Evolutionary conservation across 2,888 invertebrate species (phyloP).

Genomic region (Erebia ligea): DNA sequence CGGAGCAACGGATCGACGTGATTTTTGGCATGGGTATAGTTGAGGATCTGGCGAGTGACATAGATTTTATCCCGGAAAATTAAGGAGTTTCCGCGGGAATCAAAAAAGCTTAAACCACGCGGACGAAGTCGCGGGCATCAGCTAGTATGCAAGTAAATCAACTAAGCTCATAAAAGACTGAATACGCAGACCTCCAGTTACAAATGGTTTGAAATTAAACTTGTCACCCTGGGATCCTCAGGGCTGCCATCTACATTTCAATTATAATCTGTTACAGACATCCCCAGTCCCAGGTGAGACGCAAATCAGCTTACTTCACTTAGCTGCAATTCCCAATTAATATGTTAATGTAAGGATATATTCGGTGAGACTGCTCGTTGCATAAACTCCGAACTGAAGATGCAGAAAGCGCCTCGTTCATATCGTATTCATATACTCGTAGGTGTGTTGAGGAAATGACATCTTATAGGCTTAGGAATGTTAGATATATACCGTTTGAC

Average conservation of each 20-base stretch:
- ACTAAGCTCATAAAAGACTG: too few species aligned
- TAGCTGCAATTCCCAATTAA: slow-evolving; percentile 70
- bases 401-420: slow-evolving; percentile 53
- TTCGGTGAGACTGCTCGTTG: slow-evolving; percentile 58
- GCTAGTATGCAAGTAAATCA: too few species aligned
- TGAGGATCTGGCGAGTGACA: too few species aligned
- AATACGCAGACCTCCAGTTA: background rate
- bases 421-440: slow-evolving; percentile 43
- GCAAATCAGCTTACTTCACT: slow-evolving; percentile 64
- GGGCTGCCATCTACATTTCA: slow-evolving; percentile 29
- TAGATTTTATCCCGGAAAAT: too few species aligned
- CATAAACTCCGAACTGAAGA: slow-evolving; percentile 49
- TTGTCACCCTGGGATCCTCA: background rate
- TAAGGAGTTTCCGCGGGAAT: too few species aligned
- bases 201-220: background rate
- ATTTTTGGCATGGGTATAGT: too few species aligned
- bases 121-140: too few species aligned
- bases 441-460: slow-evolving; percentile 3
- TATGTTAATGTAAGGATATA: slow-evolving; percentile 73
- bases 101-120: too few species aligned
- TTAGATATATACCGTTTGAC: background rate
- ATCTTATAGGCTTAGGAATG: background rate
- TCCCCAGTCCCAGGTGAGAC: slow-evolving; percentile 38
- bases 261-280: slow-evolving; percentile 36
- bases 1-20: too few species aligned